Percentiles rank a stretch among this genome's conserved stretches.
phyloP scores from a whole-genome alignment of 2,888 invertebrate species.

The Epirrhoe alternata region DNA sequence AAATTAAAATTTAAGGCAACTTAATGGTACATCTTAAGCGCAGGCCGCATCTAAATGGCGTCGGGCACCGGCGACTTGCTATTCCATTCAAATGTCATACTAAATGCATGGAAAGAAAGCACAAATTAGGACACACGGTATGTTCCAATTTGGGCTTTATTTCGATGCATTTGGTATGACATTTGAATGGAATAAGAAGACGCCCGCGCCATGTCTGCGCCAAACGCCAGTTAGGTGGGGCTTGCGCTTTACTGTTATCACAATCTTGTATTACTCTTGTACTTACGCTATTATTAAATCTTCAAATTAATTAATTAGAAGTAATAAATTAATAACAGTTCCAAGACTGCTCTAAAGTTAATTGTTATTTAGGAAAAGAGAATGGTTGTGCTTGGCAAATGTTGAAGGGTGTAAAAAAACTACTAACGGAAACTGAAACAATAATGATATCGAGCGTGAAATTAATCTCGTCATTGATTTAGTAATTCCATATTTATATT shows the following conservation, averaged over 20 bases:
- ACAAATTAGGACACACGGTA: no score
- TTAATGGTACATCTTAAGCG: no score
- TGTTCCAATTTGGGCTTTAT: no score
- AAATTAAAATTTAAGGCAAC: neutral
- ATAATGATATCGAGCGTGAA: neutral
- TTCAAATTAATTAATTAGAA: neutral
- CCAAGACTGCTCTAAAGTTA: slow-evolving; percentile 41
- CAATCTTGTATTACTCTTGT: neutral
- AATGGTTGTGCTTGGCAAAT: slow-evolving; percentile 47
- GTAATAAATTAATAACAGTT: slow-evolving; percentile 31
- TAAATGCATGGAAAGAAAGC: no score
- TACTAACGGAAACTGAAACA: neutral
- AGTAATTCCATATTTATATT: neutral
- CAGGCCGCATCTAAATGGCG: no score
- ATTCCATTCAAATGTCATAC: no score
- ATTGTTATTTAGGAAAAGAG: slow-evolving; percentile 25
- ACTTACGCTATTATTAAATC: neutral
- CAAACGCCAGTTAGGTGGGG: no score
- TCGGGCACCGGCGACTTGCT: no score
- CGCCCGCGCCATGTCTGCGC: no score
- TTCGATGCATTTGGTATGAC: no score
- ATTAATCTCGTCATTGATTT: neutral
- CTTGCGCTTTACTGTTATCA: neutral
- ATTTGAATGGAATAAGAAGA: no score
- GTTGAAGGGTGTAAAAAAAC: slow-evolving; percentile 10